These are phyloP conservation scores for Oncorhynchus masou DNA, from an alignment of 2,113 vertebrate genomes.

Conservation along the genomic window DNA sequence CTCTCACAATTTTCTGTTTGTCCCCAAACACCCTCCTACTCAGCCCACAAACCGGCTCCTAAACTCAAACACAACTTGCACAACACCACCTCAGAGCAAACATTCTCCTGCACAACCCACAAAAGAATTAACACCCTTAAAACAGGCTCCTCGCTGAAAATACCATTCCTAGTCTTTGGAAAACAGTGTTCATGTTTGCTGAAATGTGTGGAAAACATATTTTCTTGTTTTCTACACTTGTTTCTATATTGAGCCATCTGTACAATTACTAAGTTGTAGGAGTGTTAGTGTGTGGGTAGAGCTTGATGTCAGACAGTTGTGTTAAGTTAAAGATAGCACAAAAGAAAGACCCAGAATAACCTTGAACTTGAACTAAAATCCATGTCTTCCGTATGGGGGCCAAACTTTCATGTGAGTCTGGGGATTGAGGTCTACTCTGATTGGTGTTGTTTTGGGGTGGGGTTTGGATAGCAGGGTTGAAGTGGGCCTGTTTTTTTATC, in stretches of 20 bases:
- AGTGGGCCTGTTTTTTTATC: no score
- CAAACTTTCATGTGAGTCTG: slow-evolving; percentile 9
- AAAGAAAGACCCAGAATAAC: background rate
- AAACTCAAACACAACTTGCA: slow-evolving; percentile 41
- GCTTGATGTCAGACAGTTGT: background rate
- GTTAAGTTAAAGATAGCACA: slow-evolving; percentile 1
- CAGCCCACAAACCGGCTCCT: background rate
- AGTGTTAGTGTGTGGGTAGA: background rate
- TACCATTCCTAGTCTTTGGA: slow-evolving; percentile 24
- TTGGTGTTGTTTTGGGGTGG: background rate
- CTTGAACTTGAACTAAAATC: slow-evolving; percentile 20
- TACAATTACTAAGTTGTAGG: slow-evolving; percentile 31
- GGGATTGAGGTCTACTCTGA: slow-evolving; percentile 27
- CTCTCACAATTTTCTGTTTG: no score
- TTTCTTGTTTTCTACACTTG: no score
- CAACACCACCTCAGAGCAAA: slow-evolving; percentile 39
- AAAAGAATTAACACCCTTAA: slow-evolving; percentile 28
- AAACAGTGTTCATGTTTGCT: slow-evolving; percentile 38
- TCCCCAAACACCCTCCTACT: no score
- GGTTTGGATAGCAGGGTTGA: no score
- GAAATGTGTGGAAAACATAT: no score
- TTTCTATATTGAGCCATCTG: background rate
- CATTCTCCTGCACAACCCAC: slow-evolving; percentile 40
- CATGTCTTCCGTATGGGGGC: background rate
- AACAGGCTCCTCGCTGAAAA: slow-evolving; percentile 44